phyloP scores from a whole-genome alignment of 1,140 invertebrate genomes.

The Drosophila trapezifrons region DNA sequence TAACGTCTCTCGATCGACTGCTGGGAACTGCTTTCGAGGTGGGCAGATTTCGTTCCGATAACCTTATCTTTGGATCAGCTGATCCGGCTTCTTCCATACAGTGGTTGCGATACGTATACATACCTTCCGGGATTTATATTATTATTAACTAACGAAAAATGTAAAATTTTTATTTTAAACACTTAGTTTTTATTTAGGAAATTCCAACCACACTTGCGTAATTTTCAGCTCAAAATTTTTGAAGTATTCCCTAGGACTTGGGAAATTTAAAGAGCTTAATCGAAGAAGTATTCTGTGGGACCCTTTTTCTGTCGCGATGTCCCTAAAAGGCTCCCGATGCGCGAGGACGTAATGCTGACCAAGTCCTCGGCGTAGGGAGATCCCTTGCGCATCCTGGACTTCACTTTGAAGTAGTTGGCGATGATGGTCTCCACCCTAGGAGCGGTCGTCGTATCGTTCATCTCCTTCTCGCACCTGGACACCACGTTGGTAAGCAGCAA shows the following conservation, averaged over 20 bases:
- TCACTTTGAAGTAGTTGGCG: constrained; percentile 58
- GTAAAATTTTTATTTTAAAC: not conserved
- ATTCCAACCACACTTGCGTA: not conserved
- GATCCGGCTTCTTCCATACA: constrained; percentile 1
- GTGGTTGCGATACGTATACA: constrained; percentile 4
- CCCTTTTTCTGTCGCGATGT: not conserved
- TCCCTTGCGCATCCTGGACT: constrained; percentile 49
- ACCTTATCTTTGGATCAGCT: constrained; percentile 45
- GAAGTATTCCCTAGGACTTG: not conserved
- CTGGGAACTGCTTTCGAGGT: not conserved
- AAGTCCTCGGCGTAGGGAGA: constrained; percentile 1
- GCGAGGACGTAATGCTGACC: constrained; percentile 5
- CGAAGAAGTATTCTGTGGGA: constrained; percentile 15
- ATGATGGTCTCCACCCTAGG: constrained; percentile 55
- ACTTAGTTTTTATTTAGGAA: not conserved
- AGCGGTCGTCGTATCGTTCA: constrained; percentile 19
- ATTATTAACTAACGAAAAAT: not conserved
- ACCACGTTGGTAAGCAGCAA: constrained; percentile 57
- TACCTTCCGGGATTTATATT: not conserved
- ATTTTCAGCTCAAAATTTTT: constrained; percentile 3
- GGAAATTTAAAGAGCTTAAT: not conserved
- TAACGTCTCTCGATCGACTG: constrained; percentile 8
- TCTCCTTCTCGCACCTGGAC: constrained; percentile 53
- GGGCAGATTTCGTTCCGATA: constrained; percentile 14
- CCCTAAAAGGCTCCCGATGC: not conserved